Conservation (phyloP, 23 tunicate species). For the Phallusia fumigata region DNA sequence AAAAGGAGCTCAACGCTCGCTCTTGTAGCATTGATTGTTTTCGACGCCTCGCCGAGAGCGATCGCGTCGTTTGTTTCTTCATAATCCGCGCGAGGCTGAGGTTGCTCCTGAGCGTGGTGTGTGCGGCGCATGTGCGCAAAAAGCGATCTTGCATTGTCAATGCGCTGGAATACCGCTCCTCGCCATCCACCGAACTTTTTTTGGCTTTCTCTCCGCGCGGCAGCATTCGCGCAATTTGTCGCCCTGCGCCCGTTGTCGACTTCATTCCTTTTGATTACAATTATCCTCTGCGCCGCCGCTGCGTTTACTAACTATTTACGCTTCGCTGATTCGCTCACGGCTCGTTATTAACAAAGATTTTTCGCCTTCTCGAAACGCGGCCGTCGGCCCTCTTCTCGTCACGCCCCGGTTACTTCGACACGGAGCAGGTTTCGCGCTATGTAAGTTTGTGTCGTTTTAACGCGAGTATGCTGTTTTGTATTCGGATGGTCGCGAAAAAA, state of each 20-base stretch:
- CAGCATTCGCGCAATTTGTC: background rate
- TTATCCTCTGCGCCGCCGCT: background rate
- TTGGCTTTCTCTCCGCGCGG: background rate
- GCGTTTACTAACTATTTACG: constrained; percentile 4
- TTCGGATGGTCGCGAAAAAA: constrained; percentile 11
- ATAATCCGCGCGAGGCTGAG: background rate
- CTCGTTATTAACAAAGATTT: constrained; percentile 13
- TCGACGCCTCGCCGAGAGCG: background rate
- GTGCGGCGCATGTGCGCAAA: constrained; percentile 1
- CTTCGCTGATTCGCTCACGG: constrained; percentile 6
- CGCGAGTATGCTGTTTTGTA: constrained; percentile 1
- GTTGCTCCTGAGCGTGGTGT: constrained; percentile 2
- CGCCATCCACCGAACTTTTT: background rate
- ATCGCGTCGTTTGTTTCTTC: background rate
- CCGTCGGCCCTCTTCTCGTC: constrained; percentile 12
- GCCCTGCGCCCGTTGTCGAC: constrained; percentile 2
- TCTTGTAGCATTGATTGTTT: constrained; percentile 12
- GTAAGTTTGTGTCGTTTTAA: constrained; percentile 26
- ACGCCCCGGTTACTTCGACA: constrained; percentile 22
- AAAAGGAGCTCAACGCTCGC: background rate
- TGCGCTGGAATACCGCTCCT: background rate
- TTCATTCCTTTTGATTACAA: constrained; percentile 28
- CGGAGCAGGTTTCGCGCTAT: constrained; percentile 34
- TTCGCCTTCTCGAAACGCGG: constrained; percentile 11
- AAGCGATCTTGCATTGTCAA: background rate